Base-by-base conservation (phyloP, 2,888 invertebrate genomes). In the Drosophila buzzatii region DNA sequence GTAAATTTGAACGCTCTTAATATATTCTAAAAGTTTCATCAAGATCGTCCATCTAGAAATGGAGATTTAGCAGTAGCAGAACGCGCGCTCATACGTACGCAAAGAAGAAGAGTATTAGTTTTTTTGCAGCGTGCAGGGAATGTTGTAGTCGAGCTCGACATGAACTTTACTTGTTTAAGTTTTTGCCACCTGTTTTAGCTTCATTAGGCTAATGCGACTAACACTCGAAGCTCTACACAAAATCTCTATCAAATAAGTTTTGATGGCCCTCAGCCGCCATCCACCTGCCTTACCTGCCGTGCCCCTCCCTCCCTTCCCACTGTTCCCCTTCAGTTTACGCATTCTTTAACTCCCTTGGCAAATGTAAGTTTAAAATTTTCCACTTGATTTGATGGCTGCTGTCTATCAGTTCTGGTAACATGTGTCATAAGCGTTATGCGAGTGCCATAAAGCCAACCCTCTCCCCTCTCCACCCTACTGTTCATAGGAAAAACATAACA, bases 341-440 rank as follows among this genome's bases (percentile, higher is more conserved):
- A 16, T 27, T 20, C 4, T 18, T 18, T 37, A 18, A 27, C 37
- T 39, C 14, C 47, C 39, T 27, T 33, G 18, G 27, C 23, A 56
- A 55, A 41, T 56, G 35, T 63, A 63, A 60, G 69, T 73, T 66
- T 56, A 55, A 73, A 77, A 51, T 68, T 69, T 81, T 71, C 58
- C 81, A 85, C 70, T 82, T 85, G 70, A 81, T 73, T 76, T 79
- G 82, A 73, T 81, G 72, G 62, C 77, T 68, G 73, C 89, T 86
- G 89, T 89, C 87, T 72, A 86, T 81, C 82, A 81, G 76, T 68
- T 73, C 73, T 52, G 73, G 85, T 65, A 84, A 84, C 84, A 84
- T 84, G 89, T 84, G 84, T 89, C 84, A 84, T 89, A 84, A 83
- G 84, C 89, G 87, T 89, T 84, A 89, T 81, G 78, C 66, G 66